phyloP scores from a whole-genome alignment of 2,797 vertebrate species.

The Emydoidea blandingii region DNA sequence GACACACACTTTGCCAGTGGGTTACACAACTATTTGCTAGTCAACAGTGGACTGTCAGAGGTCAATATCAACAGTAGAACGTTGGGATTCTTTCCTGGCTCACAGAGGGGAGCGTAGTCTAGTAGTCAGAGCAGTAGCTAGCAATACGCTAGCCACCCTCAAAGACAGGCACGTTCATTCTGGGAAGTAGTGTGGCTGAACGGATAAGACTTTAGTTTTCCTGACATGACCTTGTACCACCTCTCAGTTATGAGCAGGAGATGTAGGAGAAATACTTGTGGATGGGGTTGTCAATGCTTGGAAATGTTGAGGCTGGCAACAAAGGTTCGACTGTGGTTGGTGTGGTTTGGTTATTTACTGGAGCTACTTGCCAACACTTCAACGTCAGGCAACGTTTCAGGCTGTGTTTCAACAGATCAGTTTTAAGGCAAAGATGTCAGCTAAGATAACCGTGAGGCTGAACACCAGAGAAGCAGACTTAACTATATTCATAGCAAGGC shows the following conservation, averaged over 20 bases:
- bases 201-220: not conserved
- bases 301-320: slow-evolving; percentile 66
- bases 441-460: slow-evolving; percentile 35
- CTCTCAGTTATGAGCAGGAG: slow-evolving; percentile 23
- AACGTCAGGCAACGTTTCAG: slow-evolving; percentile 6
- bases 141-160: not conserved
- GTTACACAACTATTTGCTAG: not conserved
- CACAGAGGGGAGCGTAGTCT: too few species aligned
- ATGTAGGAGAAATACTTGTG: slow-evolving; percentile 54
- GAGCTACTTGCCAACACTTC: slow-evolving; percentile 39
- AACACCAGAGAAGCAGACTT: slow-evolving; percentile 43
- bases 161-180: not conserved
- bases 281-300: not conserved
- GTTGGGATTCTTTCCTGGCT: not conserved
- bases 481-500: slow-evolving; percentile 16
- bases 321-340: not conserved
- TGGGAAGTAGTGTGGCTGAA: not conserved
- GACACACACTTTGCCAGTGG: not conserved
- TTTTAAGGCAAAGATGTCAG: slow-evolving; percentile 42
- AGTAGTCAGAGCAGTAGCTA: too few species aligned
- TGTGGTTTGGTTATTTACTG: slow-evolving; percentile 22
- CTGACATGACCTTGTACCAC: not conserved
- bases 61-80: not conserved
- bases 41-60: not conserved
- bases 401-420: slow-evolving; percentile 18